phyloP scores from a whole-genome alignment of 2,888 invertebrate species.

The Plebejus melissa region DNA sequence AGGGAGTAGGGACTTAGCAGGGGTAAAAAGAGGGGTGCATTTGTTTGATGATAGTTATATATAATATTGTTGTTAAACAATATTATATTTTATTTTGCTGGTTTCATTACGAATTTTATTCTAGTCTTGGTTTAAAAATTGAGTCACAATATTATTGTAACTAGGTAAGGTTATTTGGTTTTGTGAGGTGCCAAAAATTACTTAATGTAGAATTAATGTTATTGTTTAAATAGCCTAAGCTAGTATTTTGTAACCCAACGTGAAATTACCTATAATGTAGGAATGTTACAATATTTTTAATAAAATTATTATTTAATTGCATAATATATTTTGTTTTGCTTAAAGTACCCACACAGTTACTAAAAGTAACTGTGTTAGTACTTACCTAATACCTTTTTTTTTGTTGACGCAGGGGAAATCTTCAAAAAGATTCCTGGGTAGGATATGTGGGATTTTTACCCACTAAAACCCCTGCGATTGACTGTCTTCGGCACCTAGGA shows the following conservation, averaged over 20 bases:
- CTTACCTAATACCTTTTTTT: too few relatives aligned
- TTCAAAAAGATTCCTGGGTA: too few relatives aligned
- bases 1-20: too few relatives aligned
- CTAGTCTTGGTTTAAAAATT: conserved; percentile 8
- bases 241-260: conserved; percentile 61
- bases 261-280: conserved; percentile 62
- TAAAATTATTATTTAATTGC: conserved; percentile 53
- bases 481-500: too few relatives aligned
- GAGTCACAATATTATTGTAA: not conserved
- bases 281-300: conserved; percentile 62
- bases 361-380: too few relatives aligned
- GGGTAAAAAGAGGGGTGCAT: too few relatives aligned
- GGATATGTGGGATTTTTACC: too few relatives aligned
- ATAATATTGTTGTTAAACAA: too few relatives aligned
- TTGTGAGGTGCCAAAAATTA: conserved; percentile 26
- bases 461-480: too few relatives aligned
- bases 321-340: conserved; percentile 36
- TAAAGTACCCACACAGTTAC: not conserved
- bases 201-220: conserved; percentile 37
- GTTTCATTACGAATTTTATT: conserved; percentile 8
- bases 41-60: too few relatives aligned
- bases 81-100: not conserved
- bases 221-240: conserved; percentile 46
- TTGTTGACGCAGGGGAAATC: too few relatives aligned
- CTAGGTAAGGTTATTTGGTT: not conserved